These are phyloP conservation scores for Triplophysa siluroides DNA, from an alignment of 2,113 vertebrate species.

Conservation along the genomic window DNA sequence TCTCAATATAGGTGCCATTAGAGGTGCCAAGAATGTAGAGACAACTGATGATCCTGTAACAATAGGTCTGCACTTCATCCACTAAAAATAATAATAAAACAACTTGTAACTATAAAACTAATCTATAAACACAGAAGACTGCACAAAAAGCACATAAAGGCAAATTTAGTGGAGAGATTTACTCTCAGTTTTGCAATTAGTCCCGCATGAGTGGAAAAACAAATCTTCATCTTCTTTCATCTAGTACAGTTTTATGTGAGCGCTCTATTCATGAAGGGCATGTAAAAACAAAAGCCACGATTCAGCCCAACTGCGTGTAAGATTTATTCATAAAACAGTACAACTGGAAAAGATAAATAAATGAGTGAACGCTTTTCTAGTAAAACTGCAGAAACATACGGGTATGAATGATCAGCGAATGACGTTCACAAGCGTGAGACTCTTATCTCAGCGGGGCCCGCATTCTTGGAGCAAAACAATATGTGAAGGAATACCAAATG, in stretches of 20 bases:
- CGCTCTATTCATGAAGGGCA: not conserved
- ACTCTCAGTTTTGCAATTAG: not conserved
- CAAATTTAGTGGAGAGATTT: not conserved
- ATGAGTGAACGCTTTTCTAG: not conserved
- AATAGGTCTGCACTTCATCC: constrained; percentile 86
- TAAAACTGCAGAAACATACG: constrained; percentile 18
- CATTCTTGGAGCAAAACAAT: not conserved
- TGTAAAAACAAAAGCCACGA: not conserved
- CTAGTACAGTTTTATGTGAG: not conserved
- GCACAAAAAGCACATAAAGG: not conserved
- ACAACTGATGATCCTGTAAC: constrained; percentile 88
- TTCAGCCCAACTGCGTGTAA: not conserved
- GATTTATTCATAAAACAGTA: constrained; percentile 13
- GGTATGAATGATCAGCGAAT: constrained; percentile 47
- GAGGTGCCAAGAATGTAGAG: constrained; percentile 88
- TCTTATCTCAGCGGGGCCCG: not conserved
- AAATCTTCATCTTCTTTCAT: not conserved
- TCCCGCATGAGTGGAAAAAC: not conserved
- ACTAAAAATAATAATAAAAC: constrained; percentile 69
- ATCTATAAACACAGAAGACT: not conserved
- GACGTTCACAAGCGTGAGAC: constrained; percentile 5
- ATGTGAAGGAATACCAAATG: not conserved
- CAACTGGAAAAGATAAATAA: not conserved
- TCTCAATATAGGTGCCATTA: constrained; percentile 86
- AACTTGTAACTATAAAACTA: not conserved